A percentile compares a stretch with the other conserved stretches of the same genome.
Evolutionary conservation across 2,797 vertebrate species (phyloP).

Genomic region (Etheostoma perlongum): DNA sequence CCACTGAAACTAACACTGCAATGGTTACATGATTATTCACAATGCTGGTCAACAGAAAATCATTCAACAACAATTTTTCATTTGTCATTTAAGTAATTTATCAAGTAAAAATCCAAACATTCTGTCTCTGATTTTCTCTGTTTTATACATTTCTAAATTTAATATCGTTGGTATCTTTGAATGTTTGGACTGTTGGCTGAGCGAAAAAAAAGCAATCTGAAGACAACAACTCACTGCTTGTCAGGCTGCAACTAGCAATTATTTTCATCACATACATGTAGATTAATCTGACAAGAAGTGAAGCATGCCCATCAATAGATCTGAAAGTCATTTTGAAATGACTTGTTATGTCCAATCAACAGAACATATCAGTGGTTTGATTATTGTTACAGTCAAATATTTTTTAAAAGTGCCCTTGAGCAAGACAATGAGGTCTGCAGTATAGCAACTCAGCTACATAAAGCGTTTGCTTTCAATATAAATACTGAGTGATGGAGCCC

Average conservation of each 20-base stretch:
- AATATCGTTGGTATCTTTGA: neutral
- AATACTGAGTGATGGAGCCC: constrained; percentile 34
- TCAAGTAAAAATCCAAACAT: constrained; percentile 12
- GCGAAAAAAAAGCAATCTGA: neutral
- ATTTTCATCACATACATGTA: neutral
- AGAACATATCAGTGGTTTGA: neutral
- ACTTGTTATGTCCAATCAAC: neutral
- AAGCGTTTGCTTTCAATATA: constrained; percentile 35
- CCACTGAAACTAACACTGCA: neutral
- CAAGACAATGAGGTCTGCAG: constrained; percentile 11
- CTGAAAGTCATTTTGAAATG: neutral
- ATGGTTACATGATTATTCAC: neutral
- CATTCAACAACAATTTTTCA: neutral
- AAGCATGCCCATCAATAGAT: neutral
- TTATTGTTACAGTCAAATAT: neutral
- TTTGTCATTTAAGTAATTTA: neutral
- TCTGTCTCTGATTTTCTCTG: neutral
- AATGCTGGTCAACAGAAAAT: neutral
- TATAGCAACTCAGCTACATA: neutral
- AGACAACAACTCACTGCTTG: neutral
- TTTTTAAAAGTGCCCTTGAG: constrained; percentile 18
- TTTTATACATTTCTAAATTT: neutral
- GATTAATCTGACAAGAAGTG: neutral
- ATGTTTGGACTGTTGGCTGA: neutral
- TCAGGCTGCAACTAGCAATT: neutral